Base-by-base conservation (phyloP, 2,797 vertebrate species). In the Rhabdomys pumilio region DNA sequence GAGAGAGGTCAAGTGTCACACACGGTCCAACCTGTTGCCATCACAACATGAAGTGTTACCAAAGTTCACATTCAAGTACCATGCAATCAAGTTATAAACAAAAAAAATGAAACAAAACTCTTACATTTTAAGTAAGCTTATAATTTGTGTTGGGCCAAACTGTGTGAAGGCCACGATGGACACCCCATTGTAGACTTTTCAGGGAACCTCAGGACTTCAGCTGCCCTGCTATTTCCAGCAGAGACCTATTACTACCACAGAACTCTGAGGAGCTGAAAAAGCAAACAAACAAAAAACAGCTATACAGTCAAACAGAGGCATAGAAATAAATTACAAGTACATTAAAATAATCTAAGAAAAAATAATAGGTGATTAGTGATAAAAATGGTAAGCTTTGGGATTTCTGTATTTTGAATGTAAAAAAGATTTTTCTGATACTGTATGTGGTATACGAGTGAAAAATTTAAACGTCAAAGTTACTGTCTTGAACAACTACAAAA, bases 221-320 rank as follows among this genome's bases (percentile, higher is more conserved):
- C 6, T 76, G 80, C 85, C 34, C 77, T 47, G 24, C 0, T 59
- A 38, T 67, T 94, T 86, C 63, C 20, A 90, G 24, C 41, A 96
- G 24, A 93, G 15, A 24, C n/a, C 77, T 63, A 67, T 55, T 11
- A 86, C 22, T 38, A 61, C 38, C 47, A 82, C 67, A 82, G 8
- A 80, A 95, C 94, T 80, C 53, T 90, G 95, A 96, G 85, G 63
- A 75, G 57, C 11, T 85, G 47, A 85, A 67, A 85, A 94, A 1
- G 3, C 3, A 38, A 50, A 47, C 20, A 61, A 47, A 14, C 38
- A 76, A 47, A 76, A 50, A 31, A 31, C 44, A 31, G 90, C 13
- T 38, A 9, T 26, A 65, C 1, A 53, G 31, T 63, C 55, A 92
- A 93, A 24, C 75, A 79, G 63, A 91, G 61, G 14, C 22, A 89